Evolutionary conservation across 2,888 invertebrate species (phyloP).

Genomic region (Sarcophaga caerulescens): DNA sequence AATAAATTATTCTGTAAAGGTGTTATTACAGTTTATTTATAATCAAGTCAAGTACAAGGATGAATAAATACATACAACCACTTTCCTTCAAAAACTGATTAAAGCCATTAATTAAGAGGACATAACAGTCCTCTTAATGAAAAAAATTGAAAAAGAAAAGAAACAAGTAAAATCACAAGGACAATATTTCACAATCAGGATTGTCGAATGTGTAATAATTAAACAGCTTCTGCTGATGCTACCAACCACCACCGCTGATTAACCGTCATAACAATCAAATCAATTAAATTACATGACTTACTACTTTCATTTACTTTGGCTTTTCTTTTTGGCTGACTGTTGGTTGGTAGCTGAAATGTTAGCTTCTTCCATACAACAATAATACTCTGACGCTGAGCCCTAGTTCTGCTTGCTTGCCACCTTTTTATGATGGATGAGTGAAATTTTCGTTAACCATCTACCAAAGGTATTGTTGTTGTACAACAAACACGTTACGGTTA

Average conservation of each 20-base stretch:
- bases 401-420: constrained; percentile 12
- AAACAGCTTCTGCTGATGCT: constrained; percentile 11
- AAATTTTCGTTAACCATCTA: constrained; percentile 46
- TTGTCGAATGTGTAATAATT: constrained; percentile 14
- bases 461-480: not conserved
- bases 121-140: not conserved
- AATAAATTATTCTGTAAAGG: constrained; percentile 29
- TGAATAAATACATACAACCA: not conserved
- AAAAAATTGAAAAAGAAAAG: not conserved
- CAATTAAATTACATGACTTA: constrained; percentile 41
- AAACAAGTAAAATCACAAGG: not conserved
- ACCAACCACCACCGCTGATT: not conserved
- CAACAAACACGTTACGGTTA: constrained; percentile 14
- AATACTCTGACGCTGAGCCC: constrained; percentile 2
- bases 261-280: constrained; percentile 18
- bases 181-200: not conserved
- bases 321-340: no score
- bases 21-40: constrained; percentile 40
- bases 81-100: not conserved
- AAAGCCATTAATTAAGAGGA: not conserved
- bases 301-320: not conserved
- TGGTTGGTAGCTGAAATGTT: no score
- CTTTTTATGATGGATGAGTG: constrained; percentile 60
- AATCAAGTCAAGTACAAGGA: constrained; percentile 41
- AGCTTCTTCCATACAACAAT: not conserved